Evolutionary conservation across 2,888 invertebrate species (phyloP), one percentile per base, ranked within the genome.

Genomic region (Saturnia japonica): DNA sequence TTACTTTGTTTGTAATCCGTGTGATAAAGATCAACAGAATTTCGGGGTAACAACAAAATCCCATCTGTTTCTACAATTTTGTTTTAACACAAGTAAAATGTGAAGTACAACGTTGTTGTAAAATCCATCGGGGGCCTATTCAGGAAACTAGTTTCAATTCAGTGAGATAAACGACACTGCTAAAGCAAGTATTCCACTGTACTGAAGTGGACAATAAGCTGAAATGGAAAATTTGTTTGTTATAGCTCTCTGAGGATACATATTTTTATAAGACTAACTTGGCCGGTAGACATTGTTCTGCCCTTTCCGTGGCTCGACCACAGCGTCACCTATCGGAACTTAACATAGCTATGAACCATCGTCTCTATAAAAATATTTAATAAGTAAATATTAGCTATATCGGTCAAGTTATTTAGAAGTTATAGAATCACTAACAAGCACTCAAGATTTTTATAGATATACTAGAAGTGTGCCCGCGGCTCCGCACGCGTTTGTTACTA

Each of bases 131-230:
- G 77, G 79, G 78, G 73, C 73, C 76, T 74, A 77, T 81, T 78
- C 76, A 74, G 73, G 69, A 74, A 78, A 82, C 83, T 82, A 77
- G 78, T 80, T 78, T 78, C 76, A 80, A 78, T 78, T 80, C 76
- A 76, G 73, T 73, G 74, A 80, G 78, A 76, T 78, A 75, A 77
- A 78, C 74, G 76, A 75, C 70, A 72, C 57, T 66, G 60, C 67
- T 66, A 71, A 68, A 57, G 71, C 19, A 11, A 19, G 62, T 43
- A 45, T 51, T 68, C 67, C 57, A 64, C 67, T 54, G 28, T 25
- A 62, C 16, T 40, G 40, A 64, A 64, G 64, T 64, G 40, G 64
- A 64, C 64, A 64, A 40, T 40, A 64, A 64, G n/a, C 64, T 64
- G n/a, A 40, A 64, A 11, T 40, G 64, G 64, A 40, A 64, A 64